phyloP scores from a whole-genome alignment of 2,113 vertebrate species.

The Phodopus roborovskii region DNA sequence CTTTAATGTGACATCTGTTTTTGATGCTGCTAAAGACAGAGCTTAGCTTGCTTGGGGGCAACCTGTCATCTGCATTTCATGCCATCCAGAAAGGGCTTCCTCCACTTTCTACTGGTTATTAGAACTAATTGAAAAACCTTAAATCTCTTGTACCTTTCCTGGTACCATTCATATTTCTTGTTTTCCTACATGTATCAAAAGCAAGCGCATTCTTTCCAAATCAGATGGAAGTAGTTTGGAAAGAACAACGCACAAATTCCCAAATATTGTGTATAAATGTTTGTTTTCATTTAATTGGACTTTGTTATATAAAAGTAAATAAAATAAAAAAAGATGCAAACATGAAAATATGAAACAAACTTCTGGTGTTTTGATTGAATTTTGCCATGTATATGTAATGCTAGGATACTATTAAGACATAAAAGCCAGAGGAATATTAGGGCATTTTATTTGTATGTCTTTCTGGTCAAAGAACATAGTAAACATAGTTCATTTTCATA shows the following conservation, averaged over 20 bases:
- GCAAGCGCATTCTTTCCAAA: background rate
- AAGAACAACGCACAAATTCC: no score
- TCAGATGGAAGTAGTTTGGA: no score
- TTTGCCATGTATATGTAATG: background rate
- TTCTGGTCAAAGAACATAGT: background rate
- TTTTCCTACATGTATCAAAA: background rate
- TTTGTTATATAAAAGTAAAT: no score
- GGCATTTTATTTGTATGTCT: background rate
- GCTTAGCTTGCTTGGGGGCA: background rate
- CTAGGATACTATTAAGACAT: background rate
- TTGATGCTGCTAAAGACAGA: background rate
- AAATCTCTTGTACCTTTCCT: background rate
- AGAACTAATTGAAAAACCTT: background rate
- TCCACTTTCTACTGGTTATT: conserved; percentile 1
- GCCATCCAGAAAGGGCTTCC: background rate
- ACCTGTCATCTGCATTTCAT: background rate
- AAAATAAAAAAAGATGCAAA: no score
- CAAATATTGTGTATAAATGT: no score
- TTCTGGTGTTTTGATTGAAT: background rate
- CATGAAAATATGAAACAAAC: background rate
- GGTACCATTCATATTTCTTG: background rate
- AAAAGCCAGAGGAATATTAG: background rate
- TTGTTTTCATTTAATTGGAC: no score
- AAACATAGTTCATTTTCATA: background rate
- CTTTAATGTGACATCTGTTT: background rate